These are phyloP conservation scores for Menura novaehollandiae DNA, from an alignment of 2,113 vertebrate species.

Conservation along the genomic window DNA sequence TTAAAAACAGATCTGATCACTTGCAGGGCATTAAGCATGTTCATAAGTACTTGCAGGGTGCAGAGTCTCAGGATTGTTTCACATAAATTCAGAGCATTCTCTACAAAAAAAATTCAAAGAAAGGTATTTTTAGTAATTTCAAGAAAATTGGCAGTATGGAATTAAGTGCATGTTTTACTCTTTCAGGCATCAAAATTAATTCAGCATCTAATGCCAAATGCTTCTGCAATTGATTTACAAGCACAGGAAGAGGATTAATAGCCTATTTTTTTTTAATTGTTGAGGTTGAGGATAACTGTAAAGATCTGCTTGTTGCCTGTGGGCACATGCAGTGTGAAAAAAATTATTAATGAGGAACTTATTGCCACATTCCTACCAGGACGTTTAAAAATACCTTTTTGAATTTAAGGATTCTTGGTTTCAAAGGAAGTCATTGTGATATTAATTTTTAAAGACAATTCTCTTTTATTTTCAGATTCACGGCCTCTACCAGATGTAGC, in stretches of 20 bases:
- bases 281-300: not conserved
- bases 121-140: conserved; percentile 61
- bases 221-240: not conserved
- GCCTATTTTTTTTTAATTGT: not conserved
- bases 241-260: not conserved
- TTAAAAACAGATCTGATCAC: not conserved
- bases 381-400: conserved; percentile 28
- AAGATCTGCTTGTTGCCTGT: not conserved
- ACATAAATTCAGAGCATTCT: not conserved
- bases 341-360: not conserved
- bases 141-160: not conserved
- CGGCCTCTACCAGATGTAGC: conserved; percentile 99
- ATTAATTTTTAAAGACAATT: not conserved
- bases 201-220: not conserved
- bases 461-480: conserved; percentile 84
- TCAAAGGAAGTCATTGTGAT: not conserved
- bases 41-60: not conserved
- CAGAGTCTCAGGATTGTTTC: not conserved
- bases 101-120: not conserved
- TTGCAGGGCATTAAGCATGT: not conserved
- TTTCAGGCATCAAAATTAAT: not conserved
- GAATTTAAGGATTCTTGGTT: not conserved
- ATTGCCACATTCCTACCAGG: not conserved
- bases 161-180: not conserved
- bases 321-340: not conserved